These are phyloP conservation scores for Arctia plantaginis DNA, from an alignment of 2,888 invertebrate genomes.

Conservation along the genomic window DNA sequence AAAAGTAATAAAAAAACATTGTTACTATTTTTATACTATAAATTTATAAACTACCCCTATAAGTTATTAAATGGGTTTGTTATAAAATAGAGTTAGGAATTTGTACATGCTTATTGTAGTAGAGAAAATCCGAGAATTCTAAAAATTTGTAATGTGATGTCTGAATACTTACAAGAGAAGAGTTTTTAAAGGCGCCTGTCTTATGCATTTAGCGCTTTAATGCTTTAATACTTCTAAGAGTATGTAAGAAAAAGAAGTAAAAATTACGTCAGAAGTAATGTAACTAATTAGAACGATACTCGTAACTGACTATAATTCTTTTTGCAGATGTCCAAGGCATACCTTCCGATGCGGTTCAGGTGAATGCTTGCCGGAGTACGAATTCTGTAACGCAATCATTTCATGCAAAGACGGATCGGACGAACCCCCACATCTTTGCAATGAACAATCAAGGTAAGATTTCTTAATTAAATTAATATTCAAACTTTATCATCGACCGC, in stretches of 20 bases:
- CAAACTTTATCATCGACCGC: background rate
- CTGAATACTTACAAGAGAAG: background rate
- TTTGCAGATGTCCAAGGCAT: constrained; percentile 90
- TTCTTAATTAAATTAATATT: background rate
- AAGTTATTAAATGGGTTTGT: no score
- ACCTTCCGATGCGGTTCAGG: constrained; percentile 95
- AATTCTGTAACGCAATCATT: constrained; percentile 96
- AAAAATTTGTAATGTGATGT: no score
- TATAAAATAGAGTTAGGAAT: no score
- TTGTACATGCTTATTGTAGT: no score
- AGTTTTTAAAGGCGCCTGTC: background rate
- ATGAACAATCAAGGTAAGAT: constrained; percentile 84
- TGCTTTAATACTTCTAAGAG: background rate
- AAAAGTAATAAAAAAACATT: no score
- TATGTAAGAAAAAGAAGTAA: background rate
- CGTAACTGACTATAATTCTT: background rate
- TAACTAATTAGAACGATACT: background rate
- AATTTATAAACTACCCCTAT: no score
- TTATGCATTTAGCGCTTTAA: no score
- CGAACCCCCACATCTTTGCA: constrained; percentile 93
- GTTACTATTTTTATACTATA: no score
- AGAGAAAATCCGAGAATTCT: no score
- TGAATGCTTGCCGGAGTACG: constrained; percentile 95
- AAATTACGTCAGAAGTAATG: background rate
- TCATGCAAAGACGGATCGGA: constrained; percentile 96